phyloP scores from a whole-genome alignment of 2,888 invertebrate genomes.

The Micoletzkya japonica region DNA sequence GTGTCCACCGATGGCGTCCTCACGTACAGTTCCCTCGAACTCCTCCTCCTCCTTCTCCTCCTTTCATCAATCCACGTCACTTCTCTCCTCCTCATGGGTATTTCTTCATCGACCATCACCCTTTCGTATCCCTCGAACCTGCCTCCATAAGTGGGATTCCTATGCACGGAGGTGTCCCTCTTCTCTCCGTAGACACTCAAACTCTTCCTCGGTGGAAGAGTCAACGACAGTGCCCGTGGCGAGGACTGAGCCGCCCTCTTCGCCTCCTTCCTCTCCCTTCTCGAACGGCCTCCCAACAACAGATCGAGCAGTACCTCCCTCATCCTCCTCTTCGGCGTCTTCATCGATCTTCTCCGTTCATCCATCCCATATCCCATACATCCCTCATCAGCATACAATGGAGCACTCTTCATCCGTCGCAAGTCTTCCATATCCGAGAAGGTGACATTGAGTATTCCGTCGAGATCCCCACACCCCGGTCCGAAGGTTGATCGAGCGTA shows the following conservation, averaged over 20 bases:
- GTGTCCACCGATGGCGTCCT: slow-evolving; percentile 28
- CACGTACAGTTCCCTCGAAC: neutral
- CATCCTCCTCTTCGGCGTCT: slow-evolving; percentile 29
- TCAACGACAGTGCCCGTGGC: slow-evolving; percentile 6
- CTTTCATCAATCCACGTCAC: slow-evolving; percentile 25
- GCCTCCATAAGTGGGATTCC: neutral
- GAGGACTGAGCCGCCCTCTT: slow-evolving; percentile 5
- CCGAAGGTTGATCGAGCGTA: slow-evolving; percentile 10
- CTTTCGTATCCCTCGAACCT: neutral
- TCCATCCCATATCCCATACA: slow-evolving; percentile 24
- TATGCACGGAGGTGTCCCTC: neutral
- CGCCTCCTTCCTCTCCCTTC: slow-evolving; percentile 21
- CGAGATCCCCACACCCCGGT: slow-evolving; percentile 14
- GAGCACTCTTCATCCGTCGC: neutral
- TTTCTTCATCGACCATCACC: neutral
- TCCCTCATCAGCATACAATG: slow-evolving; percentile 14
- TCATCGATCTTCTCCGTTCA: neutral
- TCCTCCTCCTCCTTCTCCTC: slow-evolving; percentile 8
- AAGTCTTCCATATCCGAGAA: neutral
- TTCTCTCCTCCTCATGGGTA: neutral
- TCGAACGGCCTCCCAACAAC: slow-evolving; percentile 24
- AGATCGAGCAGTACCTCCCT: slow-evolving; percentile 32
- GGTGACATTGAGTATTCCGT: slow-evolving; percentile 8
- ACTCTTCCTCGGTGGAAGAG: neutral
- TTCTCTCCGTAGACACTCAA: neutral